Conservation (phyloP, 2,113 vertebrate genomes). For the Globicephala melas region DNA sequence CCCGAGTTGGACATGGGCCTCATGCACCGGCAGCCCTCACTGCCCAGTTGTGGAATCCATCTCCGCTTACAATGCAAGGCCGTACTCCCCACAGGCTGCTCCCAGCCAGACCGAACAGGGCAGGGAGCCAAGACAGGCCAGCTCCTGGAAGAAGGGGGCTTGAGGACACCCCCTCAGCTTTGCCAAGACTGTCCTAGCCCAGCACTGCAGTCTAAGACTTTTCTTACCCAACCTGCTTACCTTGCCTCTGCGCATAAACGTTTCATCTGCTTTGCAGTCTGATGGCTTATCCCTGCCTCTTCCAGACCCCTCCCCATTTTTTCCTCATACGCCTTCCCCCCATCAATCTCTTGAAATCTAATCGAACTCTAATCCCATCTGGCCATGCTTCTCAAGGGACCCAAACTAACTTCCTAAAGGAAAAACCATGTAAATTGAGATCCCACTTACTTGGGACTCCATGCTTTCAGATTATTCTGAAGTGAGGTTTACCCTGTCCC, state of each 20-base stretch:
- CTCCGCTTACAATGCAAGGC: rapidly evolving
- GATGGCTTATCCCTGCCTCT: not conserved
- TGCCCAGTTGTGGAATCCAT: not conserved
- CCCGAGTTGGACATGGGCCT: rapidly evolving
- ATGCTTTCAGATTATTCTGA: not conserved
- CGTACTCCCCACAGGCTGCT: rapidly evolving
- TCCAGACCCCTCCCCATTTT: not conserved
- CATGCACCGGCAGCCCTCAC: not conserved
- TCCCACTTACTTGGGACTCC: rapidly evolving
- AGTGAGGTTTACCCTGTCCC: not conserved
- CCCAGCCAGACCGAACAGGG: not conserved
- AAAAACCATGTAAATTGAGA: not conserved
- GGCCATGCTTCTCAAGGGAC: not conserved
- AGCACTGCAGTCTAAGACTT: too few relatives aligned
- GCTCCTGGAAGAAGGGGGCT: not conserved
- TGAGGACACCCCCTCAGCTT: rapidly evolving
- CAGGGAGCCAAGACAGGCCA: not conserved
- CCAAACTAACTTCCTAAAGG: not conserved
- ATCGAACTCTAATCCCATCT: not conserved
- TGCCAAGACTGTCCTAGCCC: not conserved
- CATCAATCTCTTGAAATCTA: not conserved
- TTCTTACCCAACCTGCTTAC: not conserved
- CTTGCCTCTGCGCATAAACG: rapidly evolving
- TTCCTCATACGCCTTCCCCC: not conserved
- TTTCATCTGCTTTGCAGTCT: not conserved